Percentiles rank a stretch among this genome's conserved stretches.
Evolutionary conservation across 1,140 invertebrate species (phyloP).

Genomic region (Mylabris phalerata): DNA sequence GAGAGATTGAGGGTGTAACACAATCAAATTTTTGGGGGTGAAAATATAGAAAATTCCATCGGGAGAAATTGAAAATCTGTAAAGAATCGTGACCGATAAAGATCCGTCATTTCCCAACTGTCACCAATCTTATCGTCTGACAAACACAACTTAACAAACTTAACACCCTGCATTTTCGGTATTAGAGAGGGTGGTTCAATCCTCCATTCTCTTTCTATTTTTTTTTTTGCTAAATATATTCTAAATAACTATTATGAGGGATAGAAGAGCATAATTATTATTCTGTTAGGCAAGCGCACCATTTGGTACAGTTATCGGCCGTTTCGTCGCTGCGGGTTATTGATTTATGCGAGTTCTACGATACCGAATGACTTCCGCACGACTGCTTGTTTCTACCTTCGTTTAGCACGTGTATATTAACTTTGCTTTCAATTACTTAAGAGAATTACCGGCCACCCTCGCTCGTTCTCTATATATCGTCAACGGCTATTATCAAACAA

Average conservation of each 20-base stretch:
- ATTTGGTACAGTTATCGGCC: constrained; percentile 23
- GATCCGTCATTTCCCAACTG: constrained; percentile 20
- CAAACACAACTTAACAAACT: no score
- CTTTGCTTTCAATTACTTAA: constrained; percentile 2
- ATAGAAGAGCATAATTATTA: constrained; percentile 22
- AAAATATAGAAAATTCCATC: constrained; percentile 9
- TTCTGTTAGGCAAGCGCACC: constrained; percentile 24
- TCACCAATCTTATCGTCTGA: not conserved
- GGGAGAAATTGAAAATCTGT: constrained; percentile 15
- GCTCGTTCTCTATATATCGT: no score
- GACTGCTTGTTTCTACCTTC: constrained; percentile 11
- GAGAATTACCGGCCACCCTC: no score
- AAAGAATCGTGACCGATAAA: constrained; percentile 20
- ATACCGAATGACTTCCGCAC: constrained; percentile 20
- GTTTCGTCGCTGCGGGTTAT: constrained; percentile 20
- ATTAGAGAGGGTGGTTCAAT: no score
- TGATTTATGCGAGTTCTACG: constrained; percentile 22
- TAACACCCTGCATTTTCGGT: no score
- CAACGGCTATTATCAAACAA: no score
- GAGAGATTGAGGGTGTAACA: no score
- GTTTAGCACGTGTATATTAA: constrained; percentile 9
- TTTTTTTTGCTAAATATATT: no score
- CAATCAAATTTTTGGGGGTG: no score
- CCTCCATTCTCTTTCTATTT: no score
- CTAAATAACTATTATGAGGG: not conserved